A percentile compares a stretch with the other conserved stretches of the same genome.
Conservation (phyloP, 2,113 vertebrate species). For the Ivindomyrus marchei region DNA sequence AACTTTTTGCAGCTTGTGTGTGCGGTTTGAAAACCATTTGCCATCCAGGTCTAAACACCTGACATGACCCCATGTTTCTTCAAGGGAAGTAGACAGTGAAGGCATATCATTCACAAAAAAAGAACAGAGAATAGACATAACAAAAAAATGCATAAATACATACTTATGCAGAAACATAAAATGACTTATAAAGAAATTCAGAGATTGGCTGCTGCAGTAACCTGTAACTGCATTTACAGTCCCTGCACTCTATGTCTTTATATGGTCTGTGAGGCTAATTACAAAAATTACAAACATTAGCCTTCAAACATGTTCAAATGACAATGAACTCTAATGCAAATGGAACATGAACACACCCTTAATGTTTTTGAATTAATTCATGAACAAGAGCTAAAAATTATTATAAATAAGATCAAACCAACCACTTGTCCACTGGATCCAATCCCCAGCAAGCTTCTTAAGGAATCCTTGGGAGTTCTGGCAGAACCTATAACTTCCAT, state of each 20-base stretch:
- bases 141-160: neutral
- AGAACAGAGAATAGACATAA: neutral
- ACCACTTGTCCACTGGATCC: too few species aligned
- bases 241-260: neutral
- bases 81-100: neutral
- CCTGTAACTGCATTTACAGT: neutral
- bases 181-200: neutral
- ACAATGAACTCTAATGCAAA: too few species aligned
- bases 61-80: neutral
- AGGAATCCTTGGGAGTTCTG: too few species aligned
- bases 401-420: too few species aligned
- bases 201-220: neutral
- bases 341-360: too few species aligned
- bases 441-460: too few species aligned
- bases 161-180: neutral
- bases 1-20: neutral
- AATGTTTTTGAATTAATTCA: too few species aligned
- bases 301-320: too few species aligned
- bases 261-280: too few species aligned
- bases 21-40: neutral
- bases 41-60: neutral
- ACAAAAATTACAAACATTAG: too few species aligned
- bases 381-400: too few species aligned
- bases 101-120: neutral
- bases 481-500: too few species aligned